Percentiles rank a stretch among this genome's conserved stretches.
Conservation (phyloP, 2,888 invertebrate species). For the Aradus depressus region DNA sequence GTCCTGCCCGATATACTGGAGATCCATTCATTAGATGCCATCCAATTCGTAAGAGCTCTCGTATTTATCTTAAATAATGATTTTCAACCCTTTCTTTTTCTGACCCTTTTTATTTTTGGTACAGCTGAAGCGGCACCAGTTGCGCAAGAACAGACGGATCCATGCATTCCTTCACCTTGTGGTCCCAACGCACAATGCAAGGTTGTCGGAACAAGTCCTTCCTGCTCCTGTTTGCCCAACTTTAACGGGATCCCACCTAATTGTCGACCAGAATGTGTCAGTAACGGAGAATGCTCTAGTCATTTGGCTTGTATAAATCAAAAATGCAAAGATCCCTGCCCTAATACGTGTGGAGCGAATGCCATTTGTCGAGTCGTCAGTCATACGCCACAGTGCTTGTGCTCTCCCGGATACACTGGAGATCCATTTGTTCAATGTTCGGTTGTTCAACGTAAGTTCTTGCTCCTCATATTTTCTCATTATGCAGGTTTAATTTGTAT, state of each 20-base stretch:
- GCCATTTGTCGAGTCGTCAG: constrained; percentile 60
- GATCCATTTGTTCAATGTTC: constrained; percentile 45
- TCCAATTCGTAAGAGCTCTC: constrained; percentile 37
- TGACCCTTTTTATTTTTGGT: not conserved
- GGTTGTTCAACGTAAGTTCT: constrained; percentile 20
- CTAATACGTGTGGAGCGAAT: constrained; percentile 60
- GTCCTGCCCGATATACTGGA: constrained; percentile 62
- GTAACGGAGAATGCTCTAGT: constrained; percentile 57
- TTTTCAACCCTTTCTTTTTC: not conserved
- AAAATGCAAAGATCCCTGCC: constrained; percentile 64
- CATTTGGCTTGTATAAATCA: constrained; percentile 55
- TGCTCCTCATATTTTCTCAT: not conserved
- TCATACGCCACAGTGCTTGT: constrained; percentile 54
- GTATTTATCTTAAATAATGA: not conserved
- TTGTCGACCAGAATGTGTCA: constrained; percentile 61
- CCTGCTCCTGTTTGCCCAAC: constrained; percentile 56
- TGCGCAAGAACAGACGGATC: constrained; percentile 16
- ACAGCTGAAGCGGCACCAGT: constrained; percentile 25
- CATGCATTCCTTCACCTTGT: constrained; percentile 56
- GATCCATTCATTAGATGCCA: constrained; percentile 71
- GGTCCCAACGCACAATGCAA: constrained; percentile 72
- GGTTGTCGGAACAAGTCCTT: constrained; percentile 54
- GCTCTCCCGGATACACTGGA: constrained; percentile 40
- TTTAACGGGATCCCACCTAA: constrained; percentile 55
- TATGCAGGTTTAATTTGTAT: not conserved